Evolutionary conservation across 2,888 invertebrate species (phyloP), one percentile per base, ranked within the genome.

Genomic region (Rhynchonema sp.): DNA sequence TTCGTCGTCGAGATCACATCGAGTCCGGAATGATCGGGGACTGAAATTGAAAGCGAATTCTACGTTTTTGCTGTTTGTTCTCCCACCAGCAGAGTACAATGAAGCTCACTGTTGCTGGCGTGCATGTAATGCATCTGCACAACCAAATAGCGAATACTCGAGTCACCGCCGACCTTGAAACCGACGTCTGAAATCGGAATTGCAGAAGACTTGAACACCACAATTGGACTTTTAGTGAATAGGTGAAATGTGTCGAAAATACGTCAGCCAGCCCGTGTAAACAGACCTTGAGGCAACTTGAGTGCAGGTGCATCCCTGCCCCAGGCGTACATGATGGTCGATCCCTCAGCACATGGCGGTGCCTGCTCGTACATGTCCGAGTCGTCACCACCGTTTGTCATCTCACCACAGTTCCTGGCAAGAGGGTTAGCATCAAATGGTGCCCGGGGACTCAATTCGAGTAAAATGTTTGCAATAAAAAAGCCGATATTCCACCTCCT

Each of bases 401-500:
- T 92, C 78, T 91, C 91, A 0, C 94, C 91, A 73, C 94, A 96
- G 73, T 86, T 84, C 89, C 88, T 77, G 60, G 54, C 65, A 64
- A 23, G 6, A 25, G 17, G 3, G 27, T 17, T 20, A 22, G 54
- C 25, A 13, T 54, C 26, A 22, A 25, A n/a, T n/a, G n/a, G n/a
- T n/a, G n/a, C n/a, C n/a, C n/a, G n/a, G n/a, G n/a, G n/a, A n/a
- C n/a, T n/a, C n/a, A n/a, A n/a, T n/a, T n/a, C n/a, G n/a, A n/a
- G n/a, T n/a, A n/a, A n/a, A n/a, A n/a, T n/a, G n/a, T n/a, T n/a
- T n/a, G n/a, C n/a, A n/a, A n/a, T n/a, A n/a, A n/a, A n/a, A n/a
- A n/a, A n/a, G n/a, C n/a, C n/a, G n/a, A n/a, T n/a, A n/a, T n/a
- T n/a, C n/a, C n/a, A n/a, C n/a, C n/a, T n/a, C n/a, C n/a, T n/a